A percentile compares a stretch with the other conserved stretches of the same genome.
phyloP scores from a whole-genome alignment of 2,797 vertebrate genomes.

The Leptoclinus maculatus region DNA sequence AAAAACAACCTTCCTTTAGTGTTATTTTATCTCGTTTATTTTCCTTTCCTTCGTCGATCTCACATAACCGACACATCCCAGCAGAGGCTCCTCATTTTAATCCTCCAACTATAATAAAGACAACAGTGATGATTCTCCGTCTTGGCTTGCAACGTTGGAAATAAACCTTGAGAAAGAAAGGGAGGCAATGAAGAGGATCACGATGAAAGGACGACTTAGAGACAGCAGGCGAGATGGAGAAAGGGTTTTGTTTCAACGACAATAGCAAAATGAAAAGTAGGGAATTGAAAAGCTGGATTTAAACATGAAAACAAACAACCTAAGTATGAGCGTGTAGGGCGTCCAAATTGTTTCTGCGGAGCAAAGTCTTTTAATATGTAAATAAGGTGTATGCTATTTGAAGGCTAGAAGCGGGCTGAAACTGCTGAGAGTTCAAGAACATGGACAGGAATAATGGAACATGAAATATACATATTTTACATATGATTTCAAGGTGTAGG shows the following conservation, averaged over 20 bases:
- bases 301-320: slow-evolving; percentile 28
- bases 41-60: slow-evolving; percentile 20
- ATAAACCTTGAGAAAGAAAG: slow-evolving; percentile 40
- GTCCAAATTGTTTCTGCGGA: background rate
- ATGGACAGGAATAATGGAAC: background rate
- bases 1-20: slow-evolving; percentile 6
- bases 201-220: slow-evolving; percentile 38
- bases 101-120: slow-evolving; percentile 42
- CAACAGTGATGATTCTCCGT: slow-evolving; percentile 13
- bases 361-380: slow-evolving; percentile 24
- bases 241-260: slow-evolving; percentile 40
- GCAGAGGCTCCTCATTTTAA: slow-evolving; percentile 38
- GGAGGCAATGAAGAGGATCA: slow-evolving; percentile 10
- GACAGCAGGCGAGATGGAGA: background rate
- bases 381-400: slow-evolving; percentile 5
- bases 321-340: background rate
- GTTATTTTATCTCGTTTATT: background rate
- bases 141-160: slow-evolving; percentile 27
- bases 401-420: background rate
- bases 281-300: slow-evolving; percentile 43
- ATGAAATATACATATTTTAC: slow-evolving; percentile 8
- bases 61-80: slow-evolving; percentile 22
- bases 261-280: slow-evolving; percentile 9
- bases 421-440: background rate
- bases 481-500: background rate